Percentiles rank a stretch among this genome's conserved stretches.
Conservation (phyloP, 2,888 invertebrate genomes). For the Odontothrips loti region DNA sequence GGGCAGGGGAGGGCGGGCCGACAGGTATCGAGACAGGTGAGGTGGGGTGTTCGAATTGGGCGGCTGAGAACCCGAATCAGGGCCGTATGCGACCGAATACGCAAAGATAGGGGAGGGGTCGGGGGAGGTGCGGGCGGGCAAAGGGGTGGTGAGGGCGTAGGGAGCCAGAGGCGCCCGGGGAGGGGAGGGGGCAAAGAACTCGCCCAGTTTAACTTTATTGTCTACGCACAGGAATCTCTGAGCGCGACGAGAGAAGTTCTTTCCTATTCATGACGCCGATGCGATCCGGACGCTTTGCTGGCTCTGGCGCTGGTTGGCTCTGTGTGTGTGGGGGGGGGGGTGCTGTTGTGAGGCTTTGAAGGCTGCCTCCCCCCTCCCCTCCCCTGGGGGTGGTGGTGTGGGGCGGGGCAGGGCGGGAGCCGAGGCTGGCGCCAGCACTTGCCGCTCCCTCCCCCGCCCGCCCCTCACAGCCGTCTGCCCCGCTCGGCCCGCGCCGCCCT, state of each 20-base stretch:
- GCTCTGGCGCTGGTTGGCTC: neutral
- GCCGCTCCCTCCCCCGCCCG: neutral
- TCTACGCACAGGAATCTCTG: neutral
- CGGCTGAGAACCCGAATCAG: neutral
- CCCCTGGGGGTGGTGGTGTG: neutral
- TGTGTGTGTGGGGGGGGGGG: too few relatives aligned
- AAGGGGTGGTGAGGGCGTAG: neutral
- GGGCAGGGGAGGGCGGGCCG: neutral
- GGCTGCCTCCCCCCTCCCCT: neutral
- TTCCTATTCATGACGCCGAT: constrained; percentile 11
- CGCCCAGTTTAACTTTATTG: neutral
- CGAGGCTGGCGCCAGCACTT: neutral
- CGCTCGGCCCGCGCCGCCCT: neutral
- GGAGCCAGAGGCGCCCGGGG: too few relatives aligned
- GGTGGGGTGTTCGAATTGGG: neutral
- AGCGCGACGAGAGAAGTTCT: neutral
- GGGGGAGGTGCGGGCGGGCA: neutral
- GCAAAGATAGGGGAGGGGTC: too few relatives aligned
- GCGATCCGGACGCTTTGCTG: neutral
- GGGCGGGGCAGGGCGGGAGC: neutral
- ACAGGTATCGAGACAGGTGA: neutral
- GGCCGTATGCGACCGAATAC: neutral
- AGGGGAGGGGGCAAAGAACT: neutral
- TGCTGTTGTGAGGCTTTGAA: too few relatives aligned
- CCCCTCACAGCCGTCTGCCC: neutral